Evolutionary conservation across 2,113 vertebrate species (phyloP).

Genomic region (Paratilapia polleni): DNA sequence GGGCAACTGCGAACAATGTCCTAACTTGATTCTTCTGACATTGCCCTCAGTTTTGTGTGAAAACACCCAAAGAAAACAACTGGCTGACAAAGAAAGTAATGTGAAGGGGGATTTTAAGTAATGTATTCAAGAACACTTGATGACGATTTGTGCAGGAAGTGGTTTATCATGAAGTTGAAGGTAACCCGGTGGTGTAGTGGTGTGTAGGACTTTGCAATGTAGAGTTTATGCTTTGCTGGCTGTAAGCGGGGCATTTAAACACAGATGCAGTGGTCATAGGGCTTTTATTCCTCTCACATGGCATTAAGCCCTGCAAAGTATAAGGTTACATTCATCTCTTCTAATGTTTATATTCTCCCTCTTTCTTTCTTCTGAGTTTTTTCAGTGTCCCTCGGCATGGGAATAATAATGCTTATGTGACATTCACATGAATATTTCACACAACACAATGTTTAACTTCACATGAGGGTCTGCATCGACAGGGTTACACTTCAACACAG

Average conservation of each 20-base stretch:
- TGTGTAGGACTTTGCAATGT: not conserved
- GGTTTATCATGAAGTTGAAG: not conserved
- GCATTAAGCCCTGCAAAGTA: slow-evolving; percentile 22
- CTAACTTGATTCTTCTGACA: not conserved
- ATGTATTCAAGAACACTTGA: not conserved
- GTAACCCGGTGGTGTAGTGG: not conserved
- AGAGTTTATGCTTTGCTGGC: not conserved
- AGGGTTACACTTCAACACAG: not conserved
- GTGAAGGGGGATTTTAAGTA: not conserved
- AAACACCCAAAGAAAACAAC: slow-evolving; percentile 1
- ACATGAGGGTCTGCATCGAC: not conserved
- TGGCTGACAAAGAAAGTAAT: not conserved
- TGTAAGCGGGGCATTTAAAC: slow-evolving; percentile 3
- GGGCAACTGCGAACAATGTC: not conserved
- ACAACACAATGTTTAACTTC: not conserved
- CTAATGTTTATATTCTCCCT: slow-evolving; percentile 35
- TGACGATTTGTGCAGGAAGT: not conserved
- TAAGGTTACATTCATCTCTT: not conserved
- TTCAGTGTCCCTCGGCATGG: not conserved
- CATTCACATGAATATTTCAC: not conserved
- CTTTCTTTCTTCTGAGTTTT: slow-evolving; percentile 5
- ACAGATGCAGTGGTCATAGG: slow-evolving; percentile 47
- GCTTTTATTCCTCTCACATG: slow-evolving; percentile 20
- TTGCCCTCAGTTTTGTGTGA: not conserved
- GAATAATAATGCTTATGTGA: not conserved